A percentile compares a stretch with the other conserved stretches of the same genome.
These are phyloP conservation scores for Junonia oenone DNA, from an alignment of 2,888 invertebrate species.

Conservation along the genomic window DNA sequence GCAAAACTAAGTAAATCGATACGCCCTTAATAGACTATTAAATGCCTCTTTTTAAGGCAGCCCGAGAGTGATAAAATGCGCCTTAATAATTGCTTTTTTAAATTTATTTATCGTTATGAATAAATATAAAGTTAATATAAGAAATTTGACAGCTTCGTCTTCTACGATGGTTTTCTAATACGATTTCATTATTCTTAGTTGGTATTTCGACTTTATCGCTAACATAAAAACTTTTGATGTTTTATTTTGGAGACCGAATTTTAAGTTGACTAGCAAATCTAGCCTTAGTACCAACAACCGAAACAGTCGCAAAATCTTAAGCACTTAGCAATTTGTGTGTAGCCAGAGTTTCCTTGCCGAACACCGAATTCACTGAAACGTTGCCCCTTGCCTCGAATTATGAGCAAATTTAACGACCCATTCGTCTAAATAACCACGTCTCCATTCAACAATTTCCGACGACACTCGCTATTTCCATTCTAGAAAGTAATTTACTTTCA, in stretches of 20 bases:
- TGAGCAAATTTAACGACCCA: constrained; percentile 23
- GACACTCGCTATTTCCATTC: constrained; percentile 17
- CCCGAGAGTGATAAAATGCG: constrained; percentile 10
- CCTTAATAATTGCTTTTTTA: background rate
- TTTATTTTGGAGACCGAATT: background rate
- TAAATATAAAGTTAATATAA: background rate
- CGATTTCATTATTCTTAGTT: background rate
- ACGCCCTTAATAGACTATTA: constrained; percentile 32
- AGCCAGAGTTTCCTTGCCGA: constrained; percentile 4
- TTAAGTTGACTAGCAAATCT: constrained; percentile 6
- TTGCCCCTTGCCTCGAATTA: constrained; percentile 15
- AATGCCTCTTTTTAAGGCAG: constrained; percentile 16
- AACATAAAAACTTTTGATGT: background rate
- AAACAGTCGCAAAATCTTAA: constrained; percentile 16
- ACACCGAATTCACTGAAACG: constrained; percentile 11
- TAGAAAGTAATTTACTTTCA: constrained; percentile 29
- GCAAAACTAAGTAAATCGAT: constrained; percentile 45
- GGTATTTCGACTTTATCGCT: background rate
- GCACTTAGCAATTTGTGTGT: constrained; percentile 18
- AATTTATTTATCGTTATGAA: background rate
- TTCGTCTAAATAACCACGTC: constrained; percentile 23
- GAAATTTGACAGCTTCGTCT: background rate
- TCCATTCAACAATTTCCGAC: constrained; percentile 23
- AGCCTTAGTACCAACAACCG: constrained; percentile 2
- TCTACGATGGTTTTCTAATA: background rate